Evolutionary conservation across 2,113 vertebrate species (phyloP).

Genomic region (Periophthalmus modestus): DNA sequence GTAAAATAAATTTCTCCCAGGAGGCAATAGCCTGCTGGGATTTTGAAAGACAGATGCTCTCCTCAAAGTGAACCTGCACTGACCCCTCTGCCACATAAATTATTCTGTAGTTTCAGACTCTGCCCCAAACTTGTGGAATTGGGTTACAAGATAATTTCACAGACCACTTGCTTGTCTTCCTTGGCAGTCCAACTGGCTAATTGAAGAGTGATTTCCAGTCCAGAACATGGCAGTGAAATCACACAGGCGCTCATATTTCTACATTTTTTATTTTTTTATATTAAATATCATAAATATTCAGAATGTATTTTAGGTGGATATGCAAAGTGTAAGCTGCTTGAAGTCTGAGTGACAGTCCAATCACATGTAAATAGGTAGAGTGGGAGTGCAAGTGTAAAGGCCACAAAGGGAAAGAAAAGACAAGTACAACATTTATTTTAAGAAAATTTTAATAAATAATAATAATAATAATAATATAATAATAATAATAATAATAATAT

Average conservation of each 20-base stretch:
- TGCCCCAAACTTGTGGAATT: constrained; percentile 82
- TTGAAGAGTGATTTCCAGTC: constrained; percentile 82
- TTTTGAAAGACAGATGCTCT: constrained; percentile 67
- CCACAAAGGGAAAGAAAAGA: not conserved
- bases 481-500: not conserved
- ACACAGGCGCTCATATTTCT: constrained; percentile 36
- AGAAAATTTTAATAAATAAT: not conserved
- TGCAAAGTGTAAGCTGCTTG: constrained; percentile 26
- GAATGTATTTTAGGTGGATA: constrained; percentile 31
- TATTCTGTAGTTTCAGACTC: constrained; percentile 81
- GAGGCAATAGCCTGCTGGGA: constrained; percentile 32
- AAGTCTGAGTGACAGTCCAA: constrained; percentile 47
- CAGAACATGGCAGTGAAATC: constrained; percentile 78
- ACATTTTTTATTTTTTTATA: not conserved
- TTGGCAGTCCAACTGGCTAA: constrained; percentile 85
- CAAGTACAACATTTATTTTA: not conserved
- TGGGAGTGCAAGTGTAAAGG: constrained; percentile 1
- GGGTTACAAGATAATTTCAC: constrained; percentile 86
- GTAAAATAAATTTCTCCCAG: constrained; percentile 25
- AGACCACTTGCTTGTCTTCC: constrained; percentile 86
- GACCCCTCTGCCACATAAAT: constrained; percentile 79
- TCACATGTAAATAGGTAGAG: constrained; percentile 45
- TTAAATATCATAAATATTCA: constrained; percentile 29
- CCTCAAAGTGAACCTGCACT: constrained; percentile 76
- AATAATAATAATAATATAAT: not conserved